These are phyloP conservation scores for Microtus montanus DNA, from an alignment of 2,113 vertebrate genomes.

Conservation along the genomic window DNA sequence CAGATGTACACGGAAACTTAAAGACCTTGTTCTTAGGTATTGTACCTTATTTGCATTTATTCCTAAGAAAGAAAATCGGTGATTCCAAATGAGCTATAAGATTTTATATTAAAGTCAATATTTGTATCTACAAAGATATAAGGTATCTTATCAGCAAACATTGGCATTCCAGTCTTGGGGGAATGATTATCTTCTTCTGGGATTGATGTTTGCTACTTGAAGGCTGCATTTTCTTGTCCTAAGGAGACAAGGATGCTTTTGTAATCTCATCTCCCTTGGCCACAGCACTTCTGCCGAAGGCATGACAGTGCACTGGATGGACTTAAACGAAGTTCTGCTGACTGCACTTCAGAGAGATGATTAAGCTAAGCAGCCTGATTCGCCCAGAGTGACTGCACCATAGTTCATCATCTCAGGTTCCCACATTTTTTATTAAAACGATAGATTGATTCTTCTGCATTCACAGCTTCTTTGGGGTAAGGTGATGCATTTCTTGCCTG, in stretches of 20 bases:
- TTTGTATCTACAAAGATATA: slow-evolving; percentile 31
- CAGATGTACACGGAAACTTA: neutral
- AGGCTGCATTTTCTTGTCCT: slow-evolving; percentile 52
- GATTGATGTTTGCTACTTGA: slow-evolving; percentile 69
- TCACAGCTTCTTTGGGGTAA: slow-evolving; percentile 67
- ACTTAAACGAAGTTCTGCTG: slow-evolving; percentile 23
- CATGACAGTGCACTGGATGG: slow-evolving; percentile 27
- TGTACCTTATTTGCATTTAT: slow-evolving; percentile 37
- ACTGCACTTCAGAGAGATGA: slow-evolving; percentile 42
- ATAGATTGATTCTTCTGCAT: slow-evolving; percentile 77
- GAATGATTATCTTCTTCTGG: slow-evolving; percentile 62
- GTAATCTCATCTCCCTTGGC: slow-evolving; percentile 50
- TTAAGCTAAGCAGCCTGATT: slow-evolving; percentile 63
- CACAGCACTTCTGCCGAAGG: slow-evolving; percentile 3
- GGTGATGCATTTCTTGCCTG: slow-evolving; percentile 58
- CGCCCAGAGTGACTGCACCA: slow-evolving; percentile 61
- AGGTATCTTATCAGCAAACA: slow-evolving; percentile 29
- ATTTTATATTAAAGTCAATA: slow-evolving; percentile 51
- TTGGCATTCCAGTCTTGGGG: slow-evolving; percentile 64
- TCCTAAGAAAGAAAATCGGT: slow-evolving; percentile 40
- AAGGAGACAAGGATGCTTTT: slow-evolving; percentile 62
- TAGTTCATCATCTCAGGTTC: slow-evolving; percentile 62
- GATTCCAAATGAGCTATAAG: neutral
- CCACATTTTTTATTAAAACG: slow-evolving; percentile 75
- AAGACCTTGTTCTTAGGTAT: neutral